Percentiles rank a stretch among this genome's conserved stretches.
phyloP scores from a whole-genome alignment of 2,888 invertebrate species.

The Theretra japonica region DNA sequence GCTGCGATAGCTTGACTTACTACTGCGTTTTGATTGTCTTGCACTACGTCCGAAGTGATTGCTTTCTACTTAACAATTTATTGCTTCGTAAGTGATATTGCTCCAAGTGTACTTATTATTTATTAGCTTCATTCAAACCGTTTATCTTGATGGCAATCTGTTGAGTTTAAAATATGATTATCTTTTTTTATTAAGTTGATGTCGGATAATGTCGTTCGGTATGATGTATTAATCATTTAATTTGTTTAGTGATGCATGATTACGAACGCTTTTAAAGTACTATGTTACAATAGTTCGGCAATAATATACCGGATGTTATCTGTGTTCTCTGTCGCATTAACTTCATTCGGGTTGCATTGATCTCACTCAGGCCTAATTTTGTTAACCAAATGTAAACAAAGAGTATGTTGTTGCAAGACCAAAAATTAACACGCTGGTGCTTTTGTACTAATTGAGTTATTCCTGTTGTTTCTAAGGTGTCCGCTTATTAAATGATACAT shows the following conservation, averaged over 20 bases:
- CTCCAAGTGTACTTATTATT: slow-evolving; percentile 12
- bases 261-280: slow-evolving; percentile 56
- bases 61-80: slow-evolving; percentile 50
- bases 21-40: slow-evolving; percentile 55
- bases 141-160: background rate
- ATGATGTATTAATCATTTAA: slow-evolving; percentile 48
- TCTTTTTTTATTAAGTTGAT: background rate
- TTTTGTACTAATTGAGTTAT: background rate
- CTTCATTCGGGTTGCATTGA: slow-evolving; percentile 47
- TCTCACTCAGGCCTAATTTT: slow-evolving; percentile 42
- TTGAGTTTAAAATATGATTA: slow-evolving; percentile 5
- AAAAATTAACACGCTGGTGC: slow-evolving; percentile 4
- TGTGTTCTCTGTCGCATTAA: slow-evolving; percentile 54
- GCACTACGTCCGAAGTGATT: slow-evolving; percentile 51
- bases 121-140: slow-evolving; percentile 24
- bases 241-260: slow-evolving; percentile 60
- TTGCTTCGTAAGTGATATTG: slow-evolving; percentile 25
- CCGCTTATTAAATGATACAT: background rate
- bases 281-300: slow-evolving; percentile 60
- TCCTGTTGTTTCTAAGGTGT: too few species aligned
- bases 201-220: background rate
- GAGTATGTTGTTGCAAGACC: background rate
- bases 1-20: slow-evolving; percentile 47
- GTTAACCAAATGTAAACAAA: slow-evolving; percentile 26
- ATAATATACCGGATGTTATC: slow-evolving; percentile 53